These are phyloP conservation scores for Andrena trimmerana DNA, from an alignment of 2,888 invertebrate genomes.

Conservation along the genomic window DNA sequence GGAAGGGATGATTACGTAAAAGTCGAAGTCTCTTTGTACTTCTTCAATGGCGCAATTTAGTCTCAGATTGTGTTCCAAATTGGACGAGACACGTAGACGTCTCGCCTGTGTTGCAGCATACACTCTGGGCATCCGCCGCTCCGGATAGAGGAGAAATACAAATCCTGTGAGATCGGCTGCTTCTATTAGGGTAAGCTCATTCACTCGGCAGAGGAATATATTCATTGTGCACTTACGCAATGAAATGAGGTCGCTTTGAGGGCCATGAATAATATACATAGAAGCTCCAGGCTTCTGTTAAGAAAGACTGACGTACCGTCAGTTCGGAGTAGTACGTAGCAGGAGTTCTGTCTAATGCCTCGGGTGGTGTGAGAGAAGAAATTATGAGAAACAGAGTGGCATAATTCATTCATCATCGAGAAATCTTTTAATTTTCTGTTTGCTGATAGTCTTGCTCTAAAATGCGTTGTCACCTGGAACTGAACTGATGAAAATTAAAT, in stretches of 20 bases:
- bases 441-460: too few relatives aligned
- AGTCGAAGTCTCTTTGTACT: slow-evolving; percentile 19
- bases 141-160: not conserved
- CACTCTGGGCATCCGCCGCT: not conserved
- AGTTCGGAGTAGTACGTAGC: too few relatives aligned
- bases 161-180: slow-evolving; percentile 5
- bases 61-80: slow-evolving; percentile 10
- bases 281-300: not conserved
- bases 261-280: not conserved
- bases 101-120: not conserved
- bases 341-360: too few relatives aligned
- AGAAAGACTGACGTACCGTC: too few relatives aligned
- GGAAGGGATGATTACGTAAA: not conserved
- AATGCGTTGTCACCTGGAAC: too few relatives aligned
- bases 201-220: not conserved
- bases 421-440: too few relatives aligned
- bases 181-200: not conserved
- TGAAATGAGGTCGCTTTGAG: slow-evolving; percentile 5
- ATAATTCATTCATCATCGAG: too few relatives aligned
- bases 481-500: too few relatives aligned
- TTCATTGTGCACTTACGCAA: slow-evolving; percentile 19
- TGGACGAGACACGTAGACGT: not conserved
- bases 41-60: slow-evolving; percentile 33
- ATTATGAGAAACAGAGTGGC: too few relatives aligned
- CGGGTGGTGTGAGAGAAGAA: too few relatives aligned